A percentile compares a stretch with the other conserved stretches of the same genome.
These are phyloP conservation scores for Sebastes matsubarae DNA, from an alignment of 2,797 vertebrate species.

Conservation along the genomic window DNA sequence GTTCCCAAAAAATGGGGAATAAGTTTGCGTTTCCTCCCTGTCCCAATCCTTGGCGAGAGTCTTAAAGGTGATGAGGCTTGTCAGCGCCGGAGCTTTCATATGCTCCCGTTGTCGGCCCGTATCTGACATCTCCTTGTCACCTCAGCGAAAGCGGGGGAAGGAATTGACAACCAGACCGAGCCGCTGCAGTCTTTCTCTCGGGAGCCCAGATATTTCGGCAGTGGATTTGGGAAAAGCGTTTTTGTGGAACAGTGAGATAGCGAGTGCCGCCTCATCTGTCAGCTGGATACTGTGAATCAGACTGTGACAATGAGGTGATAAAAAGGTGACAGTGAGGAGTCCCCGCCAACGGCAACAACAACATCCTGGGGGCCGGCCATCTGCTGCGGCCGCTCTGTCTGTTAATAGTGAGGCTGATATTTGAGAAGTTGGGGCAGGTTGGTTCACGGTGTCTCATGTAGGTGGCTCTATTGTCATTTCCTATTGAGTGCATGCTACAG, in stretches of 20 bases:
- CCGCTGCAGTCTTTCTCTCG: background rate
- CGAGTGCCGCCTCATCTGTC: slow-evolving; percentile 52
- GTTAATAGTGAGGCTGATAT: slow-evolving; percentile 23
- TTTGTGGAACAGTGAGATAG: slow-evolving; percentile 42
- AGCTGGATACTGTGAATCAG: slow-evolving; percentile 43
- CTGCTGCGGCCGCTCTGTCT: slow-evolving; percentile 42
- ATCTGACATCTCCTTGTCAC: slow-evolving; percentile 62
- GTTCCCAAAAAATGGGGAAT: background rate
- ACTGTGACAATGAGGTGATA: slow-evolving; percentile 72
- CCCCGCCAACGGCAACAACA: slow-evolving; percentile 52
- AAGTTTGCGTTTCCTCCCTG: slow-evolving; percentile 24
- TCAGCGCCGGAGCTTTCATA: slow-evolving; percentile 45
- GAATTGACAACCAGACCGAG: slow-evolving; percentile 43
- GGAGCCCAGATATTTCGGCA: slow-evolving; percentile 25
- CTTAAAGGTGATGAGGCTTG: slow-evolving; percentile 49
- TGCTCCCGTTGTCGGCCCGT: slow-evolving; percentile 44
- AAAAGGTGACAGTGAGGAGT: slow-evolving; percentile 65
- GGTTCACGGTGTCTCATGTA: slow-evolving; percentile 12
- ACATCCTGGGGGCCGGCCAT: slow-evolving; percentile 53
- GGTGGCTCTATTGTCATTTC: slow-evolving; percentile 33
- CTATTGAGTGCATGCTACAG: slow-evolving; percentile 2
- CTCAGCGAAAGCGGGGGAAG: slow-evolving; percentile 16
- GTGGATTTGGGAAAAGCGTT: slow-evolving; percentile 18
- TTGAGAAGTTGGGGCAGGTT: slow-evolving; percentile 36
- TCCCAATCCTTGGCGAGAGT: slow-evolving; percentile 28